Percentiles rank a stretch among this genome's conserved stretches.
Conservation (phyloP, 2,797 vertebrate species). For the Coracias cyanogaster region DNA sequence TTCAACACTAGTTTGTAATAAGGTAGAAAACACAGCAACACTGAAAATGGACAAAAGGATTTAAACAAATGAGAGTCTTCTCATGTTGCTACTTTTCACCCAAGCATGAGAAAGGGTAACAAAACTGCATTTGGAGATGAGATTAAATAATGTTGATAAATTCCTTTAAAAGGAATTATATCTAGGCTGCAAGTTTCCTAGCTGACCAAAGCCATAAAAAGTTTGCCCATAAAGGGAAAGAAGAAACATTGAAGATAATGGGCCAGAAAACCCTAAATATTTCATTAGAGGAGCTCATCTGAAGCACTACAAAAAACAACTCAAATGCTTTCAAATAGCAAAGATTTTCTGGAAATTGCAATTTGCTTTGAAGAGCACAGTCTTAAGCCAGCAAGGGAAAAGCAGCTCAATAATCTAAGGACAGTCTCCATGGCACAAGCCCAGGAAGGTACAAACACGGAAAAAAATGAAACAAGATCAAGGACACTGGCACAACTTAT, state of each 20-base stretch:
- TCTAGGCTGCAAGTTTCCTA: neutral
- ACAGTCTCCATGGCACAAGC: neutral
- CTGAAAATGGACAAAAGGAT: neutral
- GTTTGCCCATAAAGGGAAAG: neutral
- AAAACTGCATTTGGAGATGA: neutral
- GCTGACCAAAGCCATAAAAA: neutral
- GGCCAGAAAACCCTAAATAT: constrained; percentile 25
- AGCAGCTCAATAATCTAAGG: neutral
- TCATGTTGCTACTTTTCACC: neutral
- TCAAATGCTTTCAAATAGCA: constrained; percentile 4
- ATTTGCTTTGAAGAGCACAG: neutral
- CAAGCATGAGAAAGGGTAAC: neutral
- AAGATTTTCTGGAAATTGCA: neutral
- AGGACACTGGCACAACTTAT: neutral
- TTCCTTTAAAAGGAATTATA: neutral
- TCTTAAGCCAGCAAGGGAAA: neutral
- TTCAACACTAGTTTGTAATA: neutral
- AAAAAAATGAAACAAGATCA: neutral
- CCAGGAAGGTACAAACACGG: neutral
- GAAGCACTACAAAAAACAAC: neutral
- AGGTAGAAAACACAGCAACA: neutral
- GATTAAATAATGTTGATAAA: neutral
- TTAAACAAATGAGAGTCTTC: neutral
- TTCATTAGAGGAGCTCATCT: constrained; percentile 35
- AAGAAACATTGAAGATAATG: constrained; percentile 22